A percentile compares a stretch with the other conserved stretches of the same genome.
Evolutionary conservation across 1,140 invertebrate genomes (phyloP).

Genomic region (Drosophila baimaii): DNA sequence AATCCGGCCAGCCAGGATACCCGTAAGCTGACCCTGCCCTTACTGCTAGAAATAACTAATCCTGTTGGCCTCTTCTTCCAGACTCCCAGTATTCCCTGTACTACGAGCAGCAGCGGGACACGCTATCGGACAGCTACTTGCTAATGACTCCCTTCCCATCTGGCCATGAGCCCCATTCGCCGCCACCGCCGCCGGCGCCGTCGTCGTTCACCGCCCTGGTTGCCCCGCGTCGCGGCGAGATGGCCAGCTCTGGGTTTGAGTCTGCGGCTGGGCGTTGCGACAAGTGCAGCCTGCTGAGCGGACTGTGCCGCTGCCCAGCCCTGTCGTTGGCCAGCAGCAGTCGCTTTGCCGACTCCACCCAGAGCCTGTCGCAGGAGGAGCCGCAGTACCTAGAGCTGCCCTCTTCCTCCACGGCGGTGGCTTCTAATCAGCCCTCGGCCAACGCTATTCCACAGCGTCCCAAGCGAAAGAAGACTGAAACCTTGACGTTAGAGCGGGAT

Average conservation of each 20-base stretch:
- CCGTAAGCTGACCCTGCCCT: conserved; percentile 36
- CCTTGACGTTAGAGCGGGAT: conserved; percentile 21
- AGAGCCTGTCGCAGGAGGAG: conserved; percentile 21
- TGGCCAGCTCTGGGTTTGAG: conserved; percentile 20
- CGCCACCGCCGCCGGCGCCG: conserved; percentile 8
- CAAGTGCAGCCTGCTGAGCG: conserved; percentile 47
- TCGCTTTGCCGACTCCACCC: conserved; percentile 56
- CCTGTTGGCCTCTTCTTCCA: neutral
- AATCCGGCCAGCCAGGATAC: conserved; percentile 36
- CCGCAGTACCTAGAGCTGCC: conserved; percentile 58
- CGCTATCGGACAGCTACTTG: conserved; percentile 51
- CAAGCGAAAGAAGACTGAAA: conserved; percentile 70
- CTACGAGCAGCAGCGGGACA: conserved; percentile 40
- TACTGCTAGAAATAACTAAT: neutral
- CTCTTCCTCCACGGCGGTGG: conserved; percentile 56
- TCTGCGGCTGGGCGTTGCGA: conserved; percentile 20
- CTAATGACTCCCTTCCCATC: conserved; percentile 48
- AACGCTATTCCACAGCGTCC: conserved; percentile 50
- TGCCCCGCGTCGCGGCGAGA: conserved; percentile 30
- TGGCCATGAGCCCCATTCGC: conserved; percentile 30
- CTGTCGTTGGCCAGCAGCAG: conserved; percentile 19
- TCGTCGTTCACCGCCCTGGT: conserved; percentile 37
- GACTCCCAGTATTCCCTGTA: conserved; percentile 41
- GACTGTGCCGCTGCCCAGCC: conserved; percentile 44
- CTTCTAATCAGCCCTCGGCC: conserved; percentile 19